Evolutionary conservation across 35 echinoderm and acorn worm species (phyloP), one percentile per base, ranked within the genome.

Genomic region (Heliocidaris erythrogramma): DNA sequence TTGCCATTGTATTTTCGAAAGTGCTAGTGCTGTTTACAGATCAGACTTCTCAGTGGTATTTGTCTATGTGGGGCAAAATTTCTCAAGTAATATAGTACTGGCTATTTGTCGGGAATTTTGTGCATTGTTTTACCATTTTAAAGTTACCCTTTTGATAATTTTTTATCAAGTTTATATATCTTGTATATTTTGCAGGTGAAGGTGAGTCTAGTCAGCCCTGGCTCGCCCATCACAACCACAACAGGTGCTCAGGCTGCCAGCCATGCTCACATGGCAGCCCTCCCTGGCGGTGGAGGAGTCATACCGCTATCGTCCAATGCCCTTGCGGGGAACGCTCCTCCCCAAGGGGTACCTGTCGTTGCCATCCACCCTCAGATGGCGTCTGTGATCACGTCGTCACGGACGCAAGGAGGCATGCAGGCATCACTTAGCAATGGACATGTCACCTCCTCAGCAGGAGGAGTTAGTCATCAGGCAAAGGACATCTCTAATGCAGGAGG

Each of bases 311-410:
- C 88, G 1, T 93, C 94, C 86, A 59, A 53, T 94, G 87, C 93
- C 60, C 48, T 71, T 2, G 30, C 90, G 60, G 32, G 49, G 86
- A 50, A 52, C 85, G 9, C 42, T 24, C 60, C 18, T 90, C 59
- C 92, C 47, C 86, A 86, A 59, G 85, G 31, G 4, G 84, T 93
- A 60, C 59, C 60, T 14, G 86, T 96, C 61, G 85, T 86, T 21
- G 24, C 84, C 30, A 85, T 88, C n/a, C 78, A 96, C 42, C 94
- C 94, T 27, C 84, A 95, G 29, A 90, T 93, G 85, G 94, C 96
- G 27, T 96, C 97, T 0, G 97, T 98, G 31, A 98, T 98, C 91
- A 96, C 97, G 52, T 92, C 97, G 30, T 94, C 97, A 24, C 96
- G 95, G 95, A 91, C 93, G 87, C 90, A 94, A 48, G 92, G 85